Evolutionary conservation across 2,797 vertebrate species (phyloP).

Genomic region (Megaceryle alcyon): DNA sequence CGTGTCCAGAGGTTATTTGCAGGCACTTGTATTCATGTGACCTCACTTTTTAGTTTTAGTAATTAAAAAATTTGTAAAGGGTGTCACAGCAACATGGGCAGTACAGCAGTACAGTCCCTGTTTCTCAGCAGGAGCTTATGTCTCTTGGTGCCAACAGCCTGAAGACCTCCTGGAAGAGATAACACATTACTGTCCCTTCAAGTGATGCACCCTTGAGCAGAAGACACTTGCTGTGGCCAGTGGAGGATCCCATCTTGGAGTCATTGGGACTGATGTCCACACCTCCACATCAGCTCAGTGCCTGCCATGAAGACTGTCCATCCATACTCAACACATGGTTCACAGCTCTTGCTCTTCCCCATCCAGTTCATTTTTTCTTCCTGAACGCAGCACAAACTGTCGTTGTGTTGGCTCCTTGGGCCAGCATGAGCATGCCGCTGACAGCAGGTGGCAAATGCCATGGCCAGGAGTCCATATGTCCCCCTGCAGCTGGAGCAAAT

Average conservation of each 20-base stretch:
- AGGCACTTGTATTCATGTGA: background rate
- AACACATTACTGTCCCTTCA: background rate
- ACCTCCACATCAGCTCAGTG: background rate
- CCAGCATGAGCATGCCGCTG: fast-evolving
- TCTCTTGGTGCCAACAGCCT: background rate
- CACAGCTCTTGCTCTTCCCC: background rate
- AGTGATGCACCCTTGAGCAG: background rate
- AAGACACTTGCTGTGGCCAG: background rate
- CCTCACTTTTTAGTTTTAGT: background rate
- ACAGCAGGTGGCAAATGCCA: background rate
- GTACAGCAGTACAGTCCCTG: background rate
- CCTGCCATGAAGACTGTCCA: fast-evolving
- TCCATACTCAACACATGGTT: background rate
- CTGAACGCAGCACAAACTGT: background rate
- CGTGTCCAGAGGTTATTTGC: background rate
- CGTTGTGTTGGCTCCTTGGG: background rate
- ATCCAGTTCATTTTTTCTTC: background rate
- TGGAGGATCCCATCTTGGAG: background rate
- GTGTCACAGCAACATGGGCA: background rate
- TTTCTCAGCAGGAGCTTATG: background rate
- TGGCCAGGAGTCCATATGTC: background rate
- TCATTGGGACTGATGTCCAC: fast-evolving
- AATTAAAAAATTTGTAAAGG: background rate
- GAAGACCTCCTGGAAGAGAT: background rate
- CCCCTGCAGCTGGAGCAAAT: background rate